A percentile compares a stretch with the other conserved stretches of the same genome.
These are phyloP conservation scores for Styela clava DNA, from an alignment of 23 tunicate species.

Conservation along the genomic window DNA sequence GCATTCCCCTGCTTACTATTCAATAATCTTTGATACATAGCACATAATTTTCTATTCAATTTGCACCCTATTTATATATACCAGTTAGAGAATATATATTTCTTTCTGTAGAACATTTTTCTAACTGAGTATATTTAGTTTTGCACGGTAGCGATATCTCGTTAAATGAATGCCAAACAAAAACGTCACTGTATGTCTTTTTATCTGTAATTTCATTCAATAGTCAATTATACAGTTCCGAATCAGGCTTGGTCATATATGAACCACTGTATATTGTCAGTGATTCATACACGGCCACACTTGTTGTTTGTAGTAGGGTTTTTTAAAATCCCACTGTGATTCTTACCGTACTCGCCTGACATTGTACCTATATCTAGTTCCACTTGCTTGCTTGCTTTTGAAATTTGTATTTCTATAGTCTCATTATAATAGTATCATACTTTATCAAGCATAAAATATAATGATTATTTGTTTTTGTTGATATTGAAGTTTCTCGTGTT, in stretches of 20 bases:
- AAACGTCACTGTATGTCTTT: no score
- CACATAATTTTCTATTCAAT: no score
- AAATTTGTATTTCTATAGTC: neutral
- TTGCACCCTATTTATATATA: no score
- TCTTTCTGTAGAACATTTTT: no score
- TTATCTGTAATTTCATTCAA: no score
- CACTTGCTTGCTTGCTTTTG: neutral
- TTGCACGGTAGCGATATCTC: no score
- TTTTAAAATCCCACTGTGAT: neutral
- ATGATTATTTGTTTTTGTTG: neutral
- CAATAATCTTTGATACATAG: no score
- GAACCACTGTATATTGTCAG: neutral
- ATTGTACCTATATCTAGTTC: neutral
- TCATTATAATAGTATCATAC: neutral
- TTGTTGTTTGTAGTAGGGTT: neutral
- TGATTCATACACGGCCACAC: neutral
- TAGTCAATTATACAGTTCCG: neutral
- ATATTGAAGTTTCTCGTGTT: no score
- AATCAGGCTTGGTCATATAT: neutral
- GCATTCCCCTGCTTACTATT: no score
- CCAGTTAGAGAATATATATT: no score
- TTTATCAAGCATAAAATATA: neutral
- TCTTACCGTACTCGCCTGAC: neutral
- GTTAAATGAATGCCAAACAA: no score
- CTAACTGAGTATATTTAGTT: no score